These are phyloP conservation scores for Guaruba guarouba DNA, from an alignment of 2,113 vertebrate genomes.

Conservation along the genomic window DNA sequence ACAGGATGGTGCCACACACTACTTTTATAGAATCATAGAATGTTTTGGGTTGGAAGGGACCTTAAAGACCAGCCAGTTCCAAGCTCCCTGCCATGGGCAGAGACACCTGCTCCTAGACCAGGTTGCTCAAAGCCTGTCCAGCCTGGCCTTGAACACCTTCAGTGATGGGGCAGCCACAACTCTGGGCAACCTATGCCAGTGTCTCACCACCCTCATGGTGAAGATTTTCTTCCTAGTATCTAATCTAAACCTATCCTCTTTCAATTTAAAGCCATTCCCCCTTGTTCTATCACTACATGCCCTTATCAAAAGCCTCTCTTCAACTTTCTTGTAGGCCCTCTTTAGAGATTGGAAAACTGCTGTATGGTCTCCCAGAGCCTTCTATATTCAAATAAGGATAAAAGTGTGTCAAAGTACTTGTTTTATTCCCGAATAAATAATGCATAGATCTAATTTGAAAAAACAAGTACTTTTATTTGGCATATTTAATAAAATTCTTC, in stretches of 20 bases:
- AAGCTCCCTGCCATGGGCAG: background rate
- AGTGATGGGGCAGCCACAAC: background rate
- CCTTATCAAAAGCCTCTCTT: background rate
- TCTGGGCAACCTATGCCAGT: background rate
- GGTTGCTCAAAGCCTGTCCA: background rate
- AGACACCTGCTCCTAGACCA: background rate
- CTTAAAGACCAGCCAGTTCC: background rate
- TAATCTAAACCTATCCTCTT: background rate
- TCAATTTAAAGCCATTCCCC: background rate
- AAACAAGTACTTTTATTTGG: background rate
- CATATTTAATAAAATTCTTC: background rate
- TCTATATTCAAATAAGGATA: background rate
- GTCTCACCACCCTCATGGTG: background rate
- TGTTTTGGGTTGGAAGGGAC: background rate
- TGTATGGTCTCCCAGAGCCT: background rate
- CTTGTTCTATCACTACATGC: background rate
- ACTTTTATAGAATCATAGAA: background rate
- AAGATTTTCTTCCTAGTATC: background rate
- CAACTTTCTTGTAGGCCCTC: background rate
- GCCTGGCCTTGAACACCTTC: background rate
- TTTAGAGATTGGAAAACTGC: background rate
- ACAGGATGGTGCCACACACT: background rate
- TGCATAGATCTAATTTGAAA: background rate
- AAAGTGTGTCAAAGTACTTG: background rate
- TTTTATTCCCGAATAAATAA: background rate